These are phyloP conservation scores for Cuculus canorus DNA, from an alignment of 2,797 vertebrate genomes.

Conservation along the genomic window DNA sequence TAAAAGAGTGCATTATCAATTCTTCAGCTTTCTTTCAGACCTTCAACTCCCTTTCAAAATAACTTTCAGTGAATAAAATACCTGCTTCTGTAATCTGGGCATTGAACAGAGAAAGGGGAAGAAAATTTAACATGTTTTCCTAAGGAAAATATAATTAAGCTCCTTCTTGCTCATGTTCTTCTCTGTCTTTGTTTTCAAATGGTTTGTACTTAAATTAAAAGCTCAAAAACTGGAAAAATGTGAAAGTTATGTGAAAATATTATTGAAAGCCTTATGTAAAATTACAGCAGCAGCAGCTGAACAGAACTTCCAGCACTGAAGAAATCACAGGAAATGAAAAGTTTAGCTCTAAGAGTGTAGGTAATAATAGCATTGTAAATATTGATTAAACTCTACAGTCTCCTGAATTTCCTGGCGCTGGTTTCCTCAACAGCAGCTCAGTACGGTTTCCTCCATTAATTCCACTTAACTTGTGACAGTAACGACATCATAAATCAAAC, in stretches of 20 bases:
- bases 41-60: not conserved
- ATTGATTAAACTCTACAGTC: not conserved
- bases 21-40: not conserved
- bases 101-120: not conserved
- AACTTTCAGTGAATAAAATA: not conserved
- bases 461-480: not conserved
- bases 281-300: not conserved
- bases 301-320: not conserved
- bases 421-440: not conserved
- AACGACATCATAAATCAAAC: constrained; percentile 21
- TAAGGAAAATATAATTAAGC: not conserved
- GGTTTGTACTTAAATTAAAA: not conserved
- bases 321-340: not conserved
- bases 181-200: not conserved
- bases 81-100: not conserved
- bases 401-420: not conserved
- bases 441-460: not conserved
- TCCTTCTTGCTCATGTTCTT: not conserved
- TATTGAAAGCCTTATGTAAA: not conserved
- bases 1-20: not conserved
- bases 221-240: not conserved
- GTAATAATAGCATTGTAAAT: not conserved
- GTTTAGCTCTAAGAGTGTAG: not conserved
- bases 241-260: not conserved
- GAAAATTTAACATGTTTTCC: not conserved